Evolutionary conservation across 2,888 invertebrate species (phyloP), one percentile per base, ranked within the genome.

Genomic region (Hypercompe scribonia): DNA sequence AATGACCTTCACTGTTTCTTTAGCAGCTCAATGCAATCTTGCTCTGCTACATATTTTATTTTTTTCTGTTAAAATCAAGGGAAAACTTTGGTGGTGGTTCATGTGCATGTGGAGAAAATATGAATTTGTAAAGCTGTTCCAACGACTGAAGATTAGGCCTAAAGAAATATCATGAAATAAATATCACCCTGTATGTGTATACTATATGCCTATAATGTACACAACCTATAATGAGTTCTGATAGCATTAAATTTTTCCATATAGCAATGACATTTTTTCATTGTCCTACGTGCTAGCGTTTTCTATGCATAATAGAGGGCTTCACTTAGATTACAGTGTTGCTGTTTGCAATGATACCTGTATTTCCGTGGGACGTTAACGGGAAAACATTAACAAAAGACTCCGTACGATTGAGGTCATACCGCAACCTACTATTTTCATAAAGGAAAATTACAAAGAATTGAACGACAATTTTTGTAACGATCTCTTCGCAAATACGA

Each of bases 251-350:
- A 90, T 93, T 94, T 54, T 92, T 93, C 92, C 90, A 91, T 88
- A 89, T 87, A 88, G 86, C 88, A 84, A 89, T 91, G 88, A 90
- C 88, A 89, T 90, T 92, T 92, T 92, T 92, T 92, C 85, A 93
- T 92, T 93, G 93, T 93, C 88, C 89, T 82, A 87, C 83, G 80
- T 88, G 88, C 90, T 88, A 86, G 87, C 88, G 87, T 92, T 93
- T 92, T 92, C 93, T 91, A 87, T 92, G 90, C 90, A 92, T 94
- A 95, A 94, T 94, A 87, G 87, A 81, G 76, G 87, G 84, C 85
- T 86, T 75, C 80, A 79, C 70, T 76, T 85, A 93, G 92, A 94
- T 94, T 94, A 94, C 89, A 93, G 93, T 88, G 88, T 81, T 74
- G 84, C 81, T 85, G 88, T 86, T 87, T 85, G 87, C 86, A 85